Conservation (phyloP, 1,140 invertebrate genomes). For the Glomeris maerens region DNA sequence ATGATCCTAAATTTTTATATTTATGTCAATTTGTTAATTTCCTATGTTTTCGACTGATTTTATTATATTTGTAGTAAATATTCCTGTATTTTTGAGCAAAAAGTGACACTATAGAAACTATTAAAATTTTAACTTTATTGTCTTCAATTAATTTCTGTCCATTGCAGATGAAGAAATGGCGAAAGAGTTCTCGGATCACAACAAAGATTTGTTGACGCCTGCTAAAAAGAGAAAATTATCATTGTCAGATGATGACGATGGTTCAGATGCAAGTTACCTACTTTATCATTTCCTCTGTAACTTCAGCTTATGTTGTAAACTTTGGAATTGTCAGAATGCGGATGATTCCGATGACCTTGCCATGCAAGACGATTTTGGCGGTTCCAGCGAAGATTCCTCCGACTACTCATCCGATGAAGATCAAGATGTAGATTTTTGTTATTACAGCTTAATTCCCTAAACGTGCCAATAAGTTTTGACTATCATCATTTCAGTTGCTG, state of each 20-base stretch:
- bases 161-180: constrained; percentile 29
- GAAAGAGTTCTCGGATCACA: constrained; percentile 49
- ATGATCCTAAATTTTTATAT: background rate
- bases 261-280: constrained; percentile 25
- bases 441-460: constrained; percentile 6
- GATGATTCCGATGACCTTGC: constrained; percentile 13
- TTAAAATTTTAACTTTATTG: constrained; percentile 6
- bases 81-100: background rate
- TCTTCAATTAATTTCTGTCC: constrained; percentile 16
- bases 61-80: too few relatives aligned
- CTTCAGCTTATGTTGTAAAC: constrained; percentile 29
- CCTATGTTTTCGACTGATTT: too few relatives aligned
- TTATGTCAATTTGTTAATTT: background rate
- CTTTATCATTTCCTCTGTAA: constrained; percentile 46
- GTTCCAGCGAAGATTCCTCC: constrained; percentile 7
- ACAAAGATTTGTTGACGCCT: constrained; percentile 49
- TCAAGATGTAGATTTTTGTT: constrained; percentile 41
- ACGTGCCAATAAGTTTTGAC: constrained; percentile 9
- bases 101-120: background rate
- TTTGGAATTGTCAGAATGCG: background rate
- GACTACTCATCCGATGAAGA: constrained; percentile 21
- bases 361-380: constrained; percentile 30
- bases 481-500: too few relatives aligned
- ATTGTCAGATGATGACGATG: constrained; percentile 22
- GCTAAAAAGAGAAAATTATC: constrained; percentile 27